A percentile compares a stretch with the other conserved stretches of the same genome.
Conservation (phyloP, 2,888 invertebrate genomes). For the Scaptomyza polygonia region DNA sequence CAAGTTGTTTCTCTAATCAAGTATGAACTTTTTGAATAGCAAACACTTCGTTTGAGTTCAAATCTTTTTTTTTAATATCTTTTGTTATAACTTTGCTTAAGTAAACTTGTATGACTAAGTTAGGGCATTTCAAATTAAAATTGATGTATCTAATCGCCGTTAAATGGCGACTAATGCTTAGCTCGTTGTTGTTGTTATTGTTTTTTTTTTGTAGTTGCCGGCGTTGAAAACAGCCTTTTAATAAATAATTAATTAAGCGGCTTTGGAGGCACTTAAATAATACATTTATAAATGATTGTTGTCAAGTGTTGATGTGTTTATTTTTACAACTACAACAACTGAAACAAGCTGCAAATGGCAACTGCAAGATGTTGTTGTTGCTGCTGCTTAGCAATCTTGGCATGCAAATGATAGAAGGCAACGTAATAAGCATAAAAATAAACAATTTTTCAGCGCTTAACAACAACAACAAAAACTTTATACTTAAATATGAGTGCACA, state of each 20-base stretch:
- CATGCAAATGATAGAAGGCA: slow-evolving; percentile 69
- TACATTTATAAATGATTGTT: slow-evolving; percentile 75
- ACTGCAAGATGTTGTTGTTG: slow-evolving; percentile 41
- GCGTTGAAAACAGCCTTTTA: slow-evolving; percentile 66
- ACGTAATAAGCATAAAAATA: slow-evolving; percentile 77
- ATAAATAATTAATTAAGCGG: slow-evolving; percentile 74
- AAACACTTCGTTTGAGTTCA: background rate
- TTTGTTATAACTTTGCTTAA: slow-evolving; percentile 6
- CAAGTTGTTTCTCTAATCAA: background rate
- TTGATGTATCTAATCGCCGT: slow-evolving; percentile 47
- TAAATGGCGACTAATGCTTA: slow-evolving; percentile 46
- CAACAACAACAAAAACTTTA: slow-evolving; percentile 34
- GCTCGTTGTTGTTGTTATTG: slow-evolving; percentile 14
- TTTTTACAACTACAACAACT: slow-evolving; percentile 45
- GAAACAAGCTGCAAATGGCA: slow-evolving; percentile 36
- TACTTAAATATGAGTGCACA: slow-evolving; percentile 5
- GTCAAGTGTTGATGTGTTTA: slow-evolving; percentile 79
- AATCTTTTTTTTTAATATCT: background rate
- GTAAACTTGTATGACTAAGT: slow-evolving; percentile 18
- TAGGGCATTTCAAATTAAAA: slow-evolving; percentile 39
- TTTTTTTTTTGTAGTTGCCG: slow-evolving; percentile 15
- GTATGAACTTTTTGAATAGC: no score
- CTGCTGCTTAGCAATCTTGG: slow-evolving; percentile 34
- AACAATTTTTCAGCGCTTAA: slow-evolving; percentile 60
- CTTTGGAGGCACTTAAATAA: slow-evolving; percentile 61